A percentile compares a stretch with the other conserved stretches of the same genome.
Evolutionary conservation across 2,888 invertebrate genomes (phyloP).

Genomic region (Ochropleura plecta): DNA sequence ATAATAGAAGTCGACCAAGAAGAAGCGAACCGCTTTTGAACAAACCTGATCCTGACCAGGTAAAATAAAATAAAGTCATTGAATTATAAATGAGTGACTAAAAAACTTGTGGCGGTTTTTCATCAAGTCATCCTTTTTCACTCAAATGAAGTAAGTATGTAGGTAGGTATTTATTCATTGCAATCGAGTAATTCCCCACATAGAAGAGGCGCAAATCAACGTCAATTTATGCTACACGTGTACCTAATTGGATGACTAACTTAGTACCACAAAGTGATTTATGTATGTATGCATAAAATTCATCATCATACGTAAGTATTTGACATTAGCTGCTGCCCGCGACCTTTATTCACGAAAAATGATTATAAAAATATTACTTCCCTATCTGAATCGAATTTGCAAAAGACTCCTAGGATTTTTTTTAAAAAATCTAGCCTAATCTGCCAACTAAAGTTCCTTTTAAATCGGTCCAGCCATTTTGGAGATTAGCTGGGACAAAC

Average conservation of each 20-base stretch:
- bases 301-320: background rate
- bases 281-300: background rate
- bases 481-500: no score
- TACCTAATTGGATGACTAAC: background rate
- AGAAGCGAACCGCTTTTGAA: conserved; percentile 78
- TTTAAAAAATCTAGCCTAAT: no score
- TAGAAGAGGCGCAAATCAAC: background rate
- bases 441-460: no score
- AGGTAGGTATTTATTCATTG: background rate
- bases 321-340: background rate
- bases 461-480: no score
- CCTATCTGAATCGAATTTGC: no score
- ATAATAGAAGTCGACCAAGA: conserved; percentile 65
- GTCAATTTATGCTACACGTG: background rate
- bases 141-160: background rate
- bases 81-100: conserved; percentile 21
- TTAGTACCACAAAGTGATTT: background rate
- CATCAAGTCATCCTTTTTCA: conserved; percentile 11
- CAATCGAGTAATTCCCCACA: background rate
- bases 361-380: no score
- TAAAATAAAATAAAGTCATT: conserved; percentile 59
- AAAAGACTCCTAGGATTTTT: no score
- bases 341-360: no score
- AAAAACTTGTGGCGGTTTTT: conserved; percentile 9
- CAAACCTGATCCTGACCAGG: conserved; percentile 80